phyloP scores from a whole-genome alignment of 2,888 invertebrate species.

The Sipha maydis region DNA sequence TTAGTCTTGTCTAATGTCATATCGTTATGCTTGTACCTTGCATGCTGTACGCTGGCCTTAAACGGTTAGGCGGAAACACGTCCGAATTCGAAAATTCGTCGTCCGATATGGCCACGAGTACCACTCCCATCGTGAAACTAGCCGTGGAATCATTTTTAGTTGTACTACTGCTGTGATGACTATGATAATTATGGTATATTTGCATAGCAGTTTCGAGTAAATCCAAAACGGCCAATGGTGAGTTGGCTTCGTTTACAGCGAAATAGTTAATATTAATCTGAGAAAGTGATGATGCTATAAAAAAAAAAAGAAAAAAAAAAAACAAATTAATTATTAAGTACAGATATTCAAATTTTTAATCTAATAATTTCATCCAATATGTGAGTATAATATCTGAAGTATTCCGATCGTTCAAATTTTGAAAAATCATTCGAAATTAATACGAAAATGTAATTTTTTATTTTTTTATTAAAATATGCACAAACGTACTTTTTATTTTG shows the following conservation, averaged over 20 bases:
- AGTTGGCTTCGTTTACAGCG: constrained; percentile 34
- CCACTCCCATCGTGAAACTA: constrained; percentile 34
- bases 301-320: background rate
- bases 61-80: constrained; percentile 73
- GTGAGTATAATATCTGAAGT: too few relatives aligned
- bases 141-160: constrained; percentile 6
- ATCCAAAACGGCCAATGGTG: constrained; percentile 48
- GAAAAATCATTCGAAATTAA: too few relatives aligned
- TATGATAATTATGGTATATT: constrained; percentile 37
- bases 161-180: background rate
- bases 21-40: constrained; percentile 71
- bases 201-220: constrained; percentile 51
- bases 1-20: background rate
- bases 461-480: too few relatives aligned
- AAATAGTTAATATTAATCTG: constrained; percentile 46
- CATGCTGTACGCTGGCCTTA: constrained; percentile 78
- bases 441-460: too few relatives aligned
- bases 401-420: too few relatives aligned
- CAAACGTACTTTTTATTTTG: too few relatives aligned
- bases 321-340: background rate
- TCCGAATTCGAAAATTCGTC: constrained; percentile 66
- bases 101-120: constrained; percentile 30
- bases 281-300: constrained; percentile 10
- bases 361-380: background rate
- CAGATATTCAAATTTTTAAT: background rate